Evolutionary conservation across 2,113 vertebrate genomes (phyloP), one percentile per base, ranked within the genome.

Genomic region (Sarotherodon lohbergeri): DNA sequence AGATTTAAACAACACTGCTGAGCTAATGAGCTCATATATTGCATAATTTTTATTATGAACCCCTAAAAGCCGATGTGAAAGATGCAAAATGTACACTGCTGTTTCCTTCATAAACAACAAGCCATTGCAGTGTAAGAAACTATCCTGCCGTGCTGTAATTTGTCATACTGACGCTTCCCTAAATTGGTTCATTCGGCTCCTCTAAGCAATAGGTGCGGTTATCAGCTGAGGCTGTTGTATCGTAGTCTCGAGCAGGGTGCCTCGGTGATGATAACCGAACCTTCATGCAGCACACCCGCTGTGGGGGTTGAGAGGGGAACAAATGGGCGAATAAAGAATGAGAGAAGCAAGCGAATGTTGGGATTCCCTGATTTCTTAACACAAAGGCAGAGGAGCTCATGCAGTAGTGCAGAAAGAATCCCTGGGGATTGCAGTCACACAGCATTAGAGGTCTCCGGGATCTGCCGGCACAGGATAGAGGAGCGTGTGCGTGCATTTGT

Each of bases 331-430:
- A 66, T 84, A 89, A 88, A 87, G 34, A 71, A 78, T 81, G 48
- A 89, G 83, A 84, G 82, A 80, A 91, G 88, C 85, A 52, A 39
- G 86, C 41, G 79, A 84, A 89, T 83, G 87, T 4, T 91, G 90
- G 94, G 92, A 95, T 91, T 95, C 95, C 93, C 95, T 91, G 71
- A 88, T 73, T 90, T 84, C 82, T 86, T 41, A 48, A 7, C 86
- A 82, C 7, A 80, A 82, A 82, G 78, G 82, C 78, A 88, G 83
- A 79, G 78, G 27, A 81, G 90, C 89, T 88, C 84, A 84, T 84
- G 87, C 90, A 92, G 85, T 50, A 63, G 85, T 92, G 93, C 93
- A 90, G 91, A 92, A 85, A 81, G 81, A 89, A 93, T 89, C 91
- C 89, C 91, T 11, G 83, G 90, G 92, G 89, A 91, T 83, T 54